Evolutionary conservation across 2,113 vertebrate species (phyloP).

Genomic region (Balaeniceps rex): DNA sequence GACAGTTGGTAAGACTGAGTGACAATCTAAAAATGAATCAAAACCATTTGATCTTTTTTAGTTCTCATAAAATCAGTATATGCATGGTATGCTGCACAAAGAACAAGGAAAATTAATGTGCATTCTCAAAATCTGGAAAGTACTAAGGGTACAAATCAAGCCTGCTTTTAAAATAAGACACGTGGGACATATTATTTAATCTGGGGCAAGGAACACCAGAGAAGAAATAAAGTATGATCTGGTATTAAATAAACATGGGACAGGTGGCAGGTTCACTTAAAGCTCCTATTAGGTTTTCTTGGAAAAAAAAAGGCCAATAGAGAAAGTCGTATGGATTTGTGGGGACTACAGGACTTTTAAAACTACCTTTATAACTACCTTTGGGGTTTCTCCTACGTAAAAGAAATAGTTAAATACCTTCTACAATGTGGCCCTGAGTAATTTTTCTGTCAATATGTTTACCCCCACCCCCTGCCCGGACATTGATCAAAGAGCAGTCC

Average conservation of each 20-base stretch:
- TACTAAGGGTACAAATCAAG: not conserved
- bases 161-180: conserved; percentile 10
- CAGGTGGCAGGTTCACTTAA: not conserved
- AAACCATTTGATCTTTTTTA: not conserved
- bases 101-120: not conserved
- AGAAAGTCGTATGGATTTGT: not conserved
- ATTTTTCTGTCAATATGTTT: conserved; percentile 6
- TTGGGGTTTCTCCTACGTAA: not conserved
- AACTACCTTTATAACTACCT: not conserved
- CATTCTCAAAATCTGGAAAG: not conserved
- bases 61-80: not conserved
- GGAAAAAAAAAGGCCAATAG: not conserved
- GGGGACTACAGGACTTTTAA: not conserved
- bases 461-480: not conserved
- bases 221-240: conserved; percentile 1
- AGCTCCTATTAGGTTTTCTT: not conserved
- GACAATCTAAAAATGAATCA: not conserved
- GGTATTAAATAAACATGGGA: not conserved
- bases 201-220: not conserved
- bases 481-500: not conserved
- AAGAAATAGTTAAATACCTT: conserved; percentile 14
- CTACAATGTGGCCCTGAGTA: not conserved
- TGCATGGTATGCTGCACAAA: not conserved
- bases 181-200: not conserved
- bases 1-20: not conserved